A percentile compares a stretch with the other conserved stretches of the same genome.
Conservation (phyloP, 2,113 vertebrate species). For the Paramisgurnus dabryanus region DNA sequence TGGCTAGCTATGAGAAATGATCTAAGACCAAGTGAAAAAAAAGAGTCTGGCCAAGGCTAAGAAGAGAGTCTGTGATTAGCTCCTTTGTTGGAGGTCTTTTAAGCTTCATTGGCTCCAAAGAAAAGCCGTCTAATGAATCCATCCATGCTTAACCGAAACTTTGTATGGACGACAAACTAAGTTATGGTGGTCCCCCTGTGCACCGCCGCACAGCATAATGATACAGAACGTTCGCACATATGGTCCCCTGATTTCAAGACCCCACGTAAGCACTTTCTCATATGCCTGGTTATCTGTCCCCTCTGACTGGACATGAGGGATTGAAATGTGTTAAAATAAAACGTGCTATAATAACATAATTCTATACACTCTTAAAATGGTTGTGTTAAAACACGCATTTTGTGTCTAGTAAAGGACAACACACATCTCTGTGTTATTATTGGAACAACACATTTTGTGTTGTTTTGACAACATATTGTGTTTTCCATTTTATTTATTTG, state of each 20-base stretch:
- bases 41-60: constrained; percentile 34
- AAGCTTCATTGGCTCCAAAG: constrained; percentile 84
- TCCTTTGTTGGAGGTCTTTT: constrained; percentile 86
- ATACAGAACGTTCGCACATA: constrained; percentile 77
- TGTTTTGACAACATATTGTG: too few relatives aligned
- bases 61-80: constrained; percentile 78
- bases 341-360: too few relatives aligned
- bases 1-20: constrained; percentile 48
- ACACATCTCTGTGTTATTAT: too few relatives aligned
- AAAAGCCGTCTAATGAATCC: constrained; percentile 88
- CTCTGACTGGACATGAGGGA: not conserved
- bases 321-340: not conserved
- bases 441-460: too few relatives aligned
- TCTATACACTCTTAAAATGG: too few relatives aligned
- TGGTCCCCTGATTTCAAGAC: constrained; percentile 68
- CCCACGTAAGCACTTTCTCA: constrained; percentile 72
- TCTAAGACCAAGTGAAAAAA: constrained; percentile 53
- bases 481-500: too few relatives aligned
- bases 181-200: constrained; percentile 79
- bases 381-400: too few relatives aligned
- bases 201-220: constrained; percentile 70
- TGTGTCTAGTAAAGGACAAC: too few relatives aligned
- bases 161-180: constrained; percentile 87
- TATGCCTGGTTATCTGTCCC: constrained; percentile 53
- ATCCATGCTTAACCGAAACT: constrained; percentile 86